phyloP scores from a whole-genome alignment of 2,797 vertebrate species.

The Dermochelys coriacea region DNA sequence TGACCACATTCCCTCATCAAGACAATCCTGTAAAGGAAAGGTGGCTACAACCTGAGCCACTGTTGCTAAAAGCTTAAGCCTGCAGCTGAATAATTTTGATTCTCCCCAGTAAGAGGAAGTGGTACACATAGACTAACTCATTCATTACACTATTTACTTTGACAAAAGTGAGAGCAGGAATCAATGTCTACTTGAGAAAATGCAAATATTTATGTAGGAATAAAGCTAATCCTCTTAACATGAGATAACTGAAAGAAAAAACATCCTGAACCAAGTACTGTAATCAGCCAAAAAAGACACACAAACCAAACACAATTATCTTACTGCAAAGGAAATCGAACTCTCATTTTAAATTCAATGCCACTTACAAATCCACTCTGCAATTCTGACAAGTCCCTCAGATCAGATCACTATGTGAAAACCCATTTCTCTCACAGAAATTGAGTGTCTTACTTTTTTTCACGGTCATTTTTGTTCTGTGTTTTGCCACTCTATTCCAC shows the following conservation, averaged over 20 bases:
- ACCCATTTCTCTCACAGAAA: neutral
- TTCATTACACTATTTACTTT: constrained; percentile 5
- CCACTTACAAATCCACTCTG: neutral
- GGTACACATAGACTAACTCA: neutral
- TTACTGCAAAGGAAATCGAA: neutral
- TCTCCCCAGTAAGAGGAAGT: neutral
- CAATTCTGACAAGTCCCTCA: neutral
- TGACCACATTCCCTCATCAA: neutral
- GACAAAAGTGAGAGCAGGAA: neutral
- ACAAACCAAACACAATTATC: neutral
- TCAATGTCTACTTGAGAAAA: neutral
- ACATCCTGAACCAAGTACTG: neutral
- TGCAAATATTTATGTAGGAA: constrained; percentile 13
- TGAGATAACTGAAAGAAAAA: neutral
- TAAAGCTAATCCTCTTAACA: constrained; percentile 47
- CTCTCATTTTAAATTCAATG: neutral
- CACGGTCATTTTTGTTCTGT: neutral
- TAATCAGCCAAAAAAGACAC: neutral
- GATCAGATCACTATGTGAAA: neutral
- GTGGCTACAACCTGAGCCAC: neutral
- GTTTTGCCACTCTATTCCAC: neutral
- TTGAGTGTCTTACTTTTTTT: neutral
- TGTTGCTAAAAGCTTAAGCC: neutral
- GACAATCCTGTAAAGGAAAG: neutral
- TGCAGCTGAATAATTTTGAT: neutral